Evolutionary conservation across 2,888 invertebrate genomes (phyloP).

Genomic region (Eilema griseolum): DNA sequence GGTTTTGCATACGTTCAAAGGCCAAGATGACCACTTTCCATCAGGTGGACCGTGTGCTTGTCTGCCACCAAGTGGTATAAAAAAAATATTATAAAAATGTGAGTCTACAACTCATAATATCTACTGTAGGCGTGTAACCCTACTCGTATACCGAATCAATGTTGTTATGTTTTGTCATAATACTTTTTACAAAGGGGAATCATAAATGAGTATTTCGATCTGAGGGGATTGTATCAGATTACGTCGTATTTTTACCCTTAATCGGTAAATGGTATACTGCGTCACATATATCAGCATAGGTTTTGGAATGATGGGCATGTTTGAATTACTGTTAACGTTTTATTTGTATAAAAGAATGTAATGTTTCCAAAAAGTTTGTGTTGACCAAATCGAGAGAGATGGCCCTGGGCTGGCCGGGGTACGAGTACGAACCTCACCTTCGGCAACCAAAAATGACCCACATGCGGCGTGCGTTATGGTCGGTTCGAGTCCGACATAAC

Average conservation of each 20-base stretch:
- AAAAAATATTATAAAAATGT: too few relatives aligned
- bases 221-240: not conserved
- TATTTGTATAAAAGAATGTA: not conserved
- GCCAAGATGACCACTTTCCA: too few relatives aligned
- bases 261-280: not conserved
- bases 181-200: not conserved
- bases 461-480: too few relatives aligned
- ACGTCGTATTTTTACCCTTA: constrained; percentile 2
- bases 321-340: not conserved
- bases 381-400: too few relatives aligned
- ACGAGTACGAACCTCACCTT: too few relatives aligned
- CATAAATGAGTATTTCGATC: not conserved
- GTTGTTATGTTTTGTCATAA: not conserved
- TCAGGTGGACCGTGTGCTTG: too few relatives aligned
- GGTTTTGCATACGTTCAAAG: too few relatives aligned
- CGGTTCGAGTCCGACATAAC: too few relatives aligned
- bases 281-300: not conserved
- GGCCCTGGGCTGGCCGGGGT: too few relatives aligned
- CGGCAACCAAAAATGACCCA: too few relatives aligned
- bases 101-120: not conserved
- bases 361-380: too few relatives aligned
- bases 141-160: not conserved
- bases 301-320: not conserved
- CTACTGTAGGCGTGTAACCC: not conserved
- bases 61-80: too few relatives aligned